phyloP scores from a whole-genome alignment of 2,113 vertebrate genomes.

The Gymnogyps californianus region DNA sequence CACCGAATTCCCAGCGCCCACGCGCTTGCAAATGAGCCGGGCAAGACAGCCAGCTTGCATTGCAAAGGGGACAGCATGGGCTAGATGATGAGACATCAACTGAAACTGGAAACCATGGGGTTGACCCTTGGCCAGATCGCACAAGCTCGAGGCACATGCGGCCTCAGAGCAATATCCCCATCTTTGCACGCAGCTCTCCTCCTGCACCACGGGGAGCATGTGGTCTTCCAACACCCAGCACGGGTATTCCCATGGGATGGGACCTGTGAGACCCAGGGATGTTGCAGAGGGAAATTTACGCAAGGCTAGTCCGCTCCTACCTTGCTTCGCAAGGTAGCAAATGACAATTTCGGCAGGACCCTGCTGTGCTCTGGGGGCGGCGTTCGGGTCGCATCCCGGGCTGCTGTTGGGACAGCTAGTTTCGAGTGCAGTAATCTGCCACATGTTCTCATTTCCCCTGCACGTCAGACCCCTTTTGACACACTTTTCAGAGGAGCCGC shows the following conservation, averaged over 20 bases:
- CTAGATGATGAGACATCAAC: not conserved
- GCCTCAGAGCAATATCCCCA: not conserved
- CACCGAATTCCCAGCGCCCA: not conserved
- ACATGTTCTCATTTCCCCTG: not conserved
- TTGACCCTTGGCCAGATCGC: not conserved
- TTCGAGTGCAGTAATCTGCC: not conserved
- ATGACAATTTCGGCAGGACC: not conserved
- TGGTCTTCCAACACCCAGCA: not conserved
- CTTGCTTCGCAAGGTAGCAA: not conserved
- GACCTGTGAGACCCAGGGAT: not conserved
- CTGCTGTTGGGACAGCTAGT: not conserved
- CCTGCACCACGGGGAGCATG: not conserved
- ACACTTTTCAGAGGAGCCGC: not conserved
- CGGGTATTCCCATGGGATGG: not conserved
- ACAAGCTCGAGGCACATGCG: accelerated
- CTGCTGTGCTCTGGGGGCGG: accelerated
- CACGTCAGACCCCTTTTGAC: not conserved
- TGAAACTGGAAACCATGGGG: not conserved
- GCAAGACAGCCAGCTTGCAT: not conserved
- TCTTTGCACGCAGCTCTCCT: not conserved
- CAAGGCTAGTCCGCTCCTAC: not conserved
- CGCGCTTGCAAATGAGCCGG: accelerated
- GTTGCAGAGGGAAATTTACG: not conserved
- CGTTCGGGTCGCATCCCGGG: accelerated
- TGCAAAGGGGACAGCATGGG: not conserved